These are phyloP conservation scores for Sus cebifrons DNA, from an alignment of 2,797 vertebrate species.

Conservation along the genomic window DNA sequence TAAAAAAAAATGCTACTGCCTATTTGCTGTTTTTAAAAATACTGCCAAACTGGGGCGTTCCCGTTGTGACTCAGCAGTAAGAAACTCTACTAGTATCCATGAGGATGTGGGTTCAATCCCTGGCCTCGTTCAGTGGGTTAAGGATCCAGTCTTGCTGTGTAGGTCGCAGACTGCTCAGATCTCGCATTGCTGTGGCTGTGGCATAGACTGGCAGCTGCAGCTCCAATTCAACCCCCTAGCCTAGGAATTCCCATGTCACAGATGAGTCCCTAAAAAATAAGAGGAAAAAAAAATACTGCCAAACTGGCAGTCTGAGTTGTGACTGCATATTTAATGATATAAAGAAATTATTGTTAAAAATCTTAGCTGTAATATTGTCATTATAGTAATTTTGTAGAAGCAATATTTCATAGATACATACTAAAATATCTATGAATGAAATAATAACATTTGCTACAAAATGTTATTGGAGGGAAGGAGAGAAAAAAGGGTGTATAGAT, in stretches of 20 bases:
- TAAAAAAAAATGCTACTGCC: neutral
- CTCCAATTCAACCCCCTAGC: no score
- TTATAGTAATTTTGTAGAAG: conserved; percentile 53
- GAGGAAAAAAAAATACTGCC: conserved; percentile 23
- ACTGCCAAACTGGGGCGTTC: neutral
- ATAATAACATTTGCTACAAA: conserved; percentile 63
- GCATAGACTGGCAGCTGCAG: no score
- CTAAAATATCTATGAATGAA: conserved; percentile 50
- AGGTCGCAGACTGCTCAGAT: no score
- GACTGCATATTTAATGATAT: neutral
- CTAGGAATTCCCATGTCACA: no score
- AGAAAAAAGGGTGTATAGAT: conserved; percentile 11
- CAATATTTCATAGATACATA: conserved; percentile 21
- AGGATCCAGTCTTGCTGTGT: no score
- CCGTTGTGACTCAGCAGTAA: no score
- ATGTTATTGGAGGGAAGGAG: neutral
- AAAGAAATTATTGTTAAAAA: neutral
- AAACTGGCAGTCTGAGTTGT: conserved; percentile 30
- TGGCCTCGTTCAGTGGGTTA: no score
- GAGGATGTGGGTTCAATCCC: no score
- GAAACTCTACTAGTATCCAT: no score
- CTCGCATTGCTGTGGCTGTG: no score
- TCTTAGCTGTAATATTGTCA: neutral
- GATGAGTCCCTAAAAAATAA: no score
- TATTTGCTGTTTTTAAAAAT: conserved; percentile 51